Evolutionary conservation across 30 jellyfish, hydroid and myxozoan genomes (phyloP), one percentile per base, ranked within the genome.

Genomic region (Rhopilema esculentum): DNA sequence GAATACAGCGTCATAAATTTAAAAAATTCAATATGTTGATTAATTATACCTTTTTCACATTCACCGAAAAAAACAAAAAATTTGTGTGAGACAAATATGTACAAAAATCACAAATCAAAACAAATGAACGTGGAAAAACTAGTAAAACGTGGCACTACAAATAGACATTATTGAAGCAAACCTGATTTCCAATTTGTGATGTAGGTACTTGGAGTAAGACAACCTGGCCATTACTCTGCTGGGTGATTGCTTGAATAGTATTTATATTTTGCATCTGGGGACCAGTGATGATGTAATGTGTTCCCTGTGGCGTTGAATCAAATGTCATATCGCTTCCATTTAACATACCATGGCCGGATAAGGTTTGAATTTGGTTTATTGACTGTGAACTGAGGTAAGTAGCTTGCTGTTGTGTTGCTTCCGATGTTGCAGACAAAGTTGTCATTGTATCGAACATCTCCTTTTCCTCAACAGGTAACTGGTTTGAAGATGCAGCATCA

Each of bases 211-310:
- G 96, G 16, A 79, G 21, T 20, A 76, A 66, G 9, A 80, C 89
- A 1, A 88, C 79, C 25, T 77, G 91, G 21, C 86, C n/a, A 33
- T 69, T 40, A n/a, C 88, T 81, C 18, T 24, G 89, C 86, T 88
- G 96, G 27, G 27, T 69, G 22, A 79, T 19, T 4, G 49, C 74
- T 27, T 84, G 93, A 20, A 72, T 24, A 17, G 80, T 75, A 48
- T 80, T 80, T n/a, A 80, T 15, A 18, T 72, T 66, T 23, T 67
- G 82, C 24, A 80, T 31, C 4, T 63, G 94, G 50, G 86, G 80
- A 0, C 84, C 66, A 50, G 65, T 78, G 49, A 85, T 68, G 52
- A 85, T 67, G 71, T 73, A 85, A 66, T 85, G 94, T 27, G 88
- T 17, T 27, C 88, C 94, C 28, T 87, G 25, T 31, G 75, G 88